Evolutionary conservation across 2,113 vertebrate species (phyloP).

Genomic region (Dromaius novaehollandiae): DNA sequence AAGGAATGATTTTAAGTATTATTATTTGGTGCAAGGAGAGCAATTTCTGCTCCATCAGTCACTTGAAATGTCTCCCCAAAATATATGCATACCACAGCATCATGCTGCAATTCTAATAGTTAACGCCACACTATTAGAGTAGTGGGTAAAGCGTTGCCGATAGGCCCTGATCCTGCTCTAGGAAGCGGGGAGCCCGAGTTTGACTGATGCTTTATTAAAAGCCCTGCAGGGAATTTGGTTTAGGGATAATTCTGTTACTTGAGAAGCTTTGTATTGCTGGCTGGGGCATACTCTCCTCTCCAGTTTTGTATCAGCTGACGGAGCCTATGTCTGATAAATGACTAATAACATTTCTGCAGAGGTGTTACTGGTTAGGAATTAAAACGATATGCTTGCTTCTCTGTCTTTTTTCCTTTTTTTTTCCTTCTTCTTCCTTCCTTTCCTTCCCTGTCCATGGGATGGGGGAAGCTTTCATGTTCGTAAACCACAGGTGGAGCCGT

Average conservation of each 20-base stretch:
- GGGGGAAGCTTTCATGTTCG: not conserved
- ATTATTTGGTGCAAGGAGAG: not conserved
- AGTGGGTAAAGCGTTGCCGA: not conserved
- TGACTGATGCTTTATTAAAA: not conserved
- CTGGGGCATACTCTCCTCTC: not conserved
- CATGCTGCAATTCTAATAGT: not conserved
- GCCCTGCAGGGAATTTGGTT: not conserved
- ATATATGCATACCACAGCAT: fast-evolving
- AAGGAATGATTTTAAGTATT: not conserved
- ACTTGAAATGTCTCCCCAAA: not conserved
- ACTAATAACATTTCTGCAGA: not conserved
- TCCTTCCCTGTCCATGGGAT: not conserved
- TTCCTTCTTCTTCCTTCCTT: too few relatives aligned
- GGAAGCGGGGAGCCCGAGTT: not conserved
- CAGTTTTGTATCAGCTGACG: not conserved
- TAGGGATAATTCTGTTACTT: not conserved
- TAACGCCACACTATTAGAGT: not conserved
- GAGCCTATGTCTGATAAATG: not conserved
- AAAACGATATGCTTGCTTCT: fast-evolving
- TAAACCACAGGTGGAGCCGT: not conserved
- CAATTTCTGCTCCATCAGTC: not conserved
- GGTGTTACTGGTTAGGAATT: not conserved
- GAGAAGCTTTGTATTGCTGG: not conserved
- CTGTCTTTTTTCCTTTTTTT: not conserved
- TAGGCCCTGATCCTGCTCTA: fast-evolving